Percentiles rank a stretch among this genome's conserved stretches.
These are phyloP conservation scores for Scophthalmus maximus DNA, from an alignment of 2,113 vertebrate genomes.

Conservation along the genomic window DNA sequence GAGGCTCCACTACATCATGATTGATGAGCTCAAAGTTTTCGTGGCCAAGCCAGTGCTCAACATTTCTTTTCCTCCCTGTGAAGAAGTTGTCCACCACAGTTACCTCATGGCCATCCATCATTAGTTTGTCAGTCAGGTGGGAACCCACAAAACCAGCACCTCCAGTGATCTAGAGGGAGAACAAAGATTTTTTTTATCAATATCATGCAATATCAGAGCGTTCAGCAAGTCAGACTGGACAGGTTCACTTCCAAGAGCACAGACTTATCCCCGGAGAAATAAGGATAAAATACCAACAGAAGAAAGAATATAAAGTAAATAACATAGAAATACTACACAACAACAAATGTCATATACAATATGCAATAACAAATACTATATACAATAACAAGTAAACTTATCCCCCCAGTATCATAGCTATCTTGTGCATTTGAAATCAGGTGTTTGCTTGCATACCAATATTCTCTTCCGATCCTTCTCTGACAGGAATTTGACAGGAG, in stretches of 20 bases:
- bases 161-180: constrained; percentile 89
- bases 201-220: no score
- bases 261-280: background rate
- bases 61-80: constrained; percentile 97
- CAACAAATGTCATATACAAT: no score
- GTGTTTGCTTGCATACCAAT: constrained; percentile 85
- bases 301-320: no score
- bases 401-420: background rate
- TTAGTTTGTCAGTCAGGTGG: constrained; percentile 98
- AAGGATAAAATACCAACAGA: no score
- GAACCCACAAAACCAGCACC: constrained; percentile 98
- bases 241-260: background rate
- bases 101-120: constrained; percentile 99
- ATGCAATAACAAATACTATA: no score
- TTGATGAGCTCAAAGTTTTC: constrained; percentile 99
- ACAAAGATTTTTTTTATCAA: background rate
- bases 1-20: constrained; percentile 97
- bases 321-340: no score
- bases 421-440: background rate
- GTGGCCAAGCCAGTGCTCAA: constrained; percentile 99
- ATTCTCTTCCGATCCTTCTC: constrained; percentile 99
- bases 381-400: no score
- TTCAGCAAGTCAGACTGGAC: background rate
- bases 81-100: constrained; percentile 99
- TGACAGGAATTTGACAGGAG: constrained; percentile 97